Evolutionary conservation across 2,888 invertebrate genomes (phyloP).

Genomic region (Acholoe squamosa): DNA sequence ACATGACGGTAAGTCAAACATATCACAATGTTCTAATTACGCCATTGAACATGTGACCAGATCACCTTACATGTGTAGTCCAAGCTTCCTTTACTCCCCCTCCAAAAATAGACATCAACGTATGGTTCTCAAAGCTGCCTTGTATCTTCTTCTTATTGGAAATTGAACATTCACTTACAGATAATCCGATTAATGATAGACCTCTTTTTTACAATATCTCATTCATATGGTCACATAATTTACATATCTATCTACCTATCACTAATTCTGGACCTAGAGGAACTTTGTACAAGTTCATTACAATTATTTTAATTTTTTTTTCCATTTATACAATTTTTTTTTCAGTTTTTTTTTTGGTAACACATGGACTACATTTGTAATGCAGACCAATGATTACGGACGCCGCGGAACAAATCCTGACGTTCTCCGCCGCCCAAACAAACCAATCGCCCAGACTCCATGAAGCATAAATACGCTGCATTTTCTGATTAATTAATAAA

Average conservation of each 20-base stretch:
- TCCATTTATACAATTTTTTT: conserved; percentile 23
- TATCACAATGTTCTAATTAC: too few relatives aligned
- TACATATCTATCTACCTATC: conserved; percentile 52
- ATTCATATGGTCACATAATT: conserved; percentile 55
- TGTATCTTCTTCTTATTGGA: background rate
- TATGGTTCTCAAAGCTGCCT: conserved; percentile 55
- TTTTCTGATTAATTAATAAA: background rate
- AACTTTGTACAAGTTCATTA: conserved; percentile 59
- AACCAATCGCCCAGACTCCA: background rate
- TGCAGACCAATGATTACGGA: conserved; percentile 4
- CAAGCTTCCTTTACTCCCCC: conserved; percentile 32
- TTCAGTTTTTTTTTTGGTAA: conserved; percentile 29
- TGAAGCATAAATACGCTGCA: background rate
- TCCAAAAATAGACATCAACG: conserved; percentile 57
- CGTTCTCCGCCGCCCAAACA: conserved; percentile 3
- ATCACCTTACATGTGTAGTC: background rate
- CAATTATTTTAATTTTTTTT: conserved; percentile 46
- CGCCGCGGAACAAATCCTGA: background rate
- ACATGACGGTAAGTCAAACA: too few relatives aligned
- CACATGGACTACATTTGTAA: conserved; percentile 35
- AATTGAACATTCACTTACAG: conserved; percentile 57
- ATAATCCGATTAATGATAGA: conserved; percentile 18
- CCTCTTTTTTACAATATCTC: conserved; percentile 52
- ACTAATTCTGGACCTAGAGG: conserved; percentile 57
- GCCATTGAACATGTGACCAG: background rate